Conservation (phyloP, 1,140 invertebrate genomes). For the Tyrophagus putrescentiae region DNA sequence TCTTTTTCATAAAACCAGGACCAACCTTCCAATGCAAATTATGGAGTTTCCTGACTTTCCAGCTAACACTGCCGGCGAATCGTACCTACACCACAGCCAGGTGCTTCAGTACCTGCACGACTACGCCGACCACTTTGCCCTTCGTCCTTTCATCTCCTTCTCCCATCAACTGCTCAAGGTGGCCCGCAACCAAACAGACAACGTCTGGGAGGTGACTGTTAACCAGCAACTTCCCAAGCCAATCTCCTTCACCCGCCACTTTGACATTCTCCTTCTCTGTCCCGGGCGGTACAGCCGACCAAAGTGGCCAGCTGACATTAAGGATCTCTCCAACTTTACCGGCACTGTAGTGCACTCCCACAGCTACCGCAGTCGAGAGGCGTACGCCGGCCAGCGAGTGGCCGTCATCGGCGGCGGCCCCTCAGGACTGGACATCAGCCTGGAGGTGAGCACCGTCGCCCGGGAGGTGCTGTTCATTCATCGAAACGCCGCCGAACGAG, state of each 20-base stretch:
- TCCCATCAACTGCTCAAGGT: too few relatives aligned
- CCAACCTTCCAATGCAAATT: conserved; percentile 73
- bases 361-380: conserved; percentile 56
- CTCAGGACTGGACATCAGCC: conserved; percentile 63
- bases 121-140: conserved; percentile 55
- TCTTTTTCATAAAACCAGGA: conserved; percentile 47
- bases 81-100: conserved; percentile 60
- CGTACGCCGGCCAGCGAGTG: conserved; percentile 48
- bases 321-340: conserved; percentile 48
- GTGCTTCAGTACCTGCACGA: conserved; percentile 62
- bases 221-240: conserved; percentile 38
- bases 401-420: conserved; percentile 70
- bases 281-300: conserved; percentile 41
- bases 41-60: conserved; percentile 73
- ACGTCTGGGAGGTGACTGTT: conserved; percentile 45
- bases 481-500: neutral
- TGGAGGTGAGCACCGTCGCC: conserved; percentile 54
- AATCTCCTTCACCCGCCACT: conserved; percentile 43
- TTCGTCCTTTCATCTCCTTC: conserved; percentile 51
- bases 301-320: conserved; percentile 46
- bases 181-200: too few relatives aligned
- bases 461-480: conserved; percentile 30
- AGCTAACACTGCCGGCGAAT: conserved; percentile 45
- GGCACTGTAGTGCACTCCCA: conserved; percentile 64
- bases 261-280: conserved; percentile 29